These are phyloP conservation scores for Poeciliopsis occidentalis DNA, from an alignment of 2,113 vertebrate species.

Conservation along the genomic window DNA sequence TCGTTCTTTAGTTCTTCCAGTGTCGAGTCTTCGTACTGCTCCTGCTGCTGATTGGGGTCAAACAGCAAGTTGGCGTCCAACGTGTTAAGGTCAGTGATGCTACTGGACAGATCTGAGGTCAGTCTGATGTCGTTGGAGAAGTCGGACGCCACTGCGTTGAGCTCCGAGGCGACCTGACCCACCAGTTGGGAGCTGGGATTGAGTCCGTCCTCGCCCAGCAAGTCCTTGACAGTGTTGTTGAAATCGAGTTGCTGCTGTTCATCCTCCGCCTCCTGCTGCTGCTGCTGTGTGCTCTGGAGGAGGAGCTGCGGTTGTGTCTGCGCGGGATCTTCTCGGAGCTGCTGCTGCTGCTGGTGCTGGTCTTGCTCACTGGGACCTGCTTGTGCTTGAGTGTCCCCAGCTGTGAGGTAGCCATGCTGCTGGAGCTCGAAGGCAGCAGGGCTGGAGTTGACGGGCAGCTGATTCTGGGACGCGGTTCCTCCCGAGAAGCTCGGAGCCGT, in stretches of 20 bases:
- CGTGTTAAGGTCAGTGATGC: slow-evolving; percentile 98
- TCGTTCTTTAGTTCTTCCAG: slow-evolving; percentile 99
- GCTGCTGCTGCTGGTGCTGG: slow-evolving; percentile 64
- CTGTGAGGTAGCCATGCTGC: slow-evolving; percentile 94
- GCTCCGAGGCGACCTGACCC: slow-evolving; percentile 92
- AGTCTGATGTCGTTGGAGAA: slow-evolving; percentile 96
- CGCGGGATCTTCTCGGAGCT: slow-evolving; percentile 70
- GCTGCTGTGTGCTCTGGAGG: slow-evolving; percentile 76
- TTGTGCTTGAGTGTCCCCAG: slow-evolving; percentile 93
- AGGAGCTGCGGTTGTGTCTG: slow-evolving; percentile 74
- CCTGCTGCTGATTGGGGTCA: slow-evolving; percentile 96
- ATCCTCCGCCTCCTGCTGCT: slow-evolving; percentile 74
- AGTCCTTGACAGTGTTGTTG: slow-evolving; percentile 96
- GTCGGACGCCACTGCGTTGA: slow-evolving; percentile 89
- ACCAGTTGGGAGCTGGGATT: slow-evolving; percentile 94
- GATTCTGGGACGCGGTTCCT: slow-evolving; percentile 77
- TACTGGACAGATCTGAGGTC: slow-evolving; percentile 98
- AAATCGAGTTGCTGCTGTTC: slow-evolving; percentile 91
- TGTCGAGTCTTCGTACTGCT: slow-evolving; percentile 97
- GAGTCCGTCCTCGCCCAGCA: slow-evolving; percentile 91
- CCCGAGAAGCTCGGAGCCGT: slow-evolving; percentile 80
- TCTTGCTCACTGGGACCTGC: slow-evolving; percentile 85
- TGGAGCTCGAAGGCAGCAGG: slow-evolving; percentile 92
- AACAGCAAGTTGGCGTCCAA: slow-evolving; percentile 98
- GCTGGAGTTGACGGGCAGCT: slow-evolving; percentile 86